Conservation (phyloP, 2,888 invertebrate genomes). For the Drosophila kambysellisi region DNA sequence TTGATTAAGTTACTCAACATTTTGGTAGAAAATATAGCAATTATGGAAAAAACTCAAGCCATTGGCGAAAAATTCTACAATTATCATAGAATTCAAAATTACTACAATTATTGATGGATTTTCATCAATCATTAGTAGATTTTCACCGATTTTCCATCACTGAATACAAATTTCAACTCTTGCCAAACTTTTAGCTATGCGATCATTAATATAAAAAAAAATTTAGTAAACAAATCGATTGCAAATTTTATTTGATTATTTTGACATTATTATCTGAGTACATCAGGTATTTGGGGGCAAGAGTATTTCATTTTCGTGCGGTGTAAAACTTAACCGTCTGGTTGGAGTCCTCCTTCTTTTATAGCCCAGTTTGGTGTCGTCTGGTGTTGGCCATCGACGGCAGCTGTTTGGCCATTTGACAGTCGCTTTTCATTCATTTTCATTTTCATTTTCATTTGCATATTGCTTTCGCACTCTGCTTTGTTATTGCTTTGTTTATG, state of each 20-base stretch:
- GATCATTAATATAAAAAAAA: background rate
- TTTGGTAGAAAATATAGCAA: background rate
- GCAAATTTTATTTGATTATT: background rate
- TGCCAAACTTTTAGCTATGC: no score
- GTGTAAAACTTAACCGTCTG: background rate
- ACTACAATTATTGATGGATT: background rate
- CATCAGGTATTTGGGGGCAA: background rate
- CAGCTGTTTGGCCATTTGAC: slow-evolving; percentile 77
- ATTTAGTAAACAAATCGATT: background rate
- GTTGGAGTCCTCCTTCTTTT: slow-evolving; percentile 9
- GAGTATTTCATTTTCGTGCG: slow-evolving; percentile 7
- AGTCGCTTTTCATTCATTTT: slow-evolving; percentile 71
- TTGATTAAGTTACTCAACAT: background rate
- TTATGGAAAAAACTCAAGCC: background rate
- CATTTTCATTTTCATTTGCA: slow-evolving; percentile 75
- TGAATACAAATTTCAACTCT: background rate
- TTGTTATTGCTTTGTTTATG: slow-evolving; percentile 76
- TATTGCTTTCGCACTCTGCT: slow-evolving; percentile 70
- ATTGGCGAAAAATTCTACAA: background rate
- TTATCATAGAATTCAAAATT: background rate
- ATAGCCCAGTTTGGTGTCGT: slow-evolving; percentile 8
- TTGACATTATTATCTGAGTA: background rate
- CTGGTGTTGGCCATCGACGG: slow-evolving; percentile 22
- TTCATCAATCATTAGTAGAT: background rate
- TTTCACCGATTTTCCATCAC: background rate